These are phyloP conservation scores for Salmo trutta DNA, from an alignment of 2,797 vertebrate genomes.

Conservation along the genomic window DNA sequence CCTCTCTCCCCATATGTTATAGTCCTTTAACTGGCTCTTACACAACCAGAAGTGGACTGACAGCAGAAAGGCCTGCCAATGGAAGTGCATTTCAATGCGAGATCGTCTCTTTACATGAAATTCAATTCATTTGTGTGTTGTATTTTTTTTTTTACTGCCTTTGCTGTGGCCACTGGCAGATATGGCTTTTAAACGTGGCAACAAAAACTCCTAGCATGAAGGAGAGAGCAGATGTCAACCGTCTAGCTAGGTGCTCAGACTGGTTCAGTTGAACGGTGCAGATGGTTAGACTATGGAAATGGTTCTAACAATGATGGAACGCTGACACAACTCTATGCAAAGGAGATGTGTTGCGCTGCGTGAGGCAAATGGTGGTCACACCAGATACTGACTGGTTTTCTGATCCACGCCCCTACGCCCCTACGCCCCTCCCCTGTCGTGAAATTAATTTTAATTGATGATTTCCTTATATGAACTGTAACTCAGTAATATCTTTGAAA, in stretches of 20 bases:
- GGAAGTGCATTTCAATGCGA: constrained; percentile 9
- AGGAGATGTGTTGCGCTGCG: too few species aligned
- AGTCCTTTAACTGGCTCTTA: constrained; percentile 16
- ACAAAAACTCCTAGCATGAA: constrained; percentile 10
- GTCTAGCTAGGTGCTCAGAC: background rate
- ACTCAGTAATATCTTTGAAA: too few species aligned
- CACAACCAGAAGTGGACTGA: constrained; percentile 9
- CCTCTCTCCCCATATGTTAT: constrained; percentile 19
- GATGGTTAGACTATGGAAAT: background rate
- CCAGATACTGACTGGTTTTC: too few species aligned
- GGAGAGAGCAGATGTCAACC: constrained; percentile 14
- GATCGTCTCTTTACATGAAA: constrained; percentile 13
- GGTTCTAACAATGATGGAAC: background rate
- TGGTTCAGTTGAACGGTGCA: background rate
- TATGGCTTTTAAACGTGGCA: constrained; percentile 1
- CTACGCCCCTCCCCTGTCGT: too few species aligned
- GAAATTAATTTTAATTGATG: too few species aligned
- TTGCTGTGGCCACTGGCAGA: constrained; percentile 17
- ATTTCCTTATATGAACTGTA: too few species aligned
- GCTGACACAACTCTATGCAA: too few species aligned
- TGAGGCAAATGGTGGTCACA: too few species aligned
- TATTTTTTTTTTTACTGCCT: constrained; percentile 20
- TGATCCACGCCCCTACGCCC: too few species aligned
- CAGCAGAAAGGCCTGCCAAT: background rate
- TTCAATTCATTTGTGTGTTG: constrained; percentile 23